Evolutionary conservation across 2,888 invertebrate genomes (phyloP).

Genomic region (Trisateles emortualis): DNA sequence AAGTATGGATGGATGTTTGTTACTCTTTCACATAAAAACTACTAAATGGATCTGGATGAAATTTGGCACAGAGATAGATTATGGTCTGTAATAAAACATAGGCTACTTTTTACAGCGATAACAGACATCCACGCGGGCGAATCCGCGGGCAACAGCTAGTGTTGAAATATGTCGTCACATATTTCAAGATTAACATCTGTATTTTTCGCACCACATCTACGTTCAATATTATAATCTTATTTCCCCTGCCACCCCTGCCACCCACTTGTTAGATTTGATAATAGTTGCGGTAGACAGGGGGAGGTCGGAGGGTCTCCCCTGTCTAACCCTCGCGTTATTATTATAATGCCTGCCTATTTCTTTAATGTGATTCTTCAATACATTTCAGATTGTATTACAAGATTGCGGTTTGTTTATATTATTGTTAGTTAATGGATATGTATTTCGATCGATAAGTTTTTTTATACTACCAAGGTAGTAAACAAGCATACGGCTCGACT

Average conservation of each 20-base stretch:
- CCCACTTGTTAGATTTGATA: slow-evolving; percentile 38
- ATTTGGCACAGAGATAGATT: too few relatives aligned
- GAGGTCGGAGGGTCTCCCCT: slow-evolving; percentile 17
- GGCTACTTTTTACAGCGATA: too few relatives aligned
- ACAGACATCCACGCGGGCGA: too few relatives aligned
- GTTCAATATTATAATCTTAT: slow-evolving; percentile 11
- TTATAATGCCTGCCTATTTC: slow-evolving; percentile 15
- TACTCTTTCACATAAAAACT: too few relatives aligned
- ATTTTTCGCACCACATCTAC: background rate
- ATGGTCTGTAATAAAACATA: too few relatives aligned
- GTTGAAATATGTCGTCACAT: background rate
- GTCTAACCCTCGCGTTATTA: slow-evolving; percentile 17
- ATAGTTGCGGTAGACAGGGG: slow-evolving; percentile 25
- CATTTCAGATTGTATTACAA: slow-evolving; percentile 6
- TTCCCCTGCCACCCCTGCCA: slow-evolving; percentile 29
- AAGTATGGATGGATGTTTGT: too few relatives aligned
- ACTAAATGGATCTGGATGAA: too few relatives aligned
- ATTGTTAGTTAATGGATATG: background rate
- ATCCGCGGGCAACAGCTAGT: too few relatives aligned
- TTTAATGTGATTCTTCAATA: slow-evolving; percentile 4
- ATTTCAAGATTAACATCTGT: background rate
- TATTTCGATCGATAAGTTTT: too few relatives aligned
- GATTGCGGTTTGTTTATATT: background rate
- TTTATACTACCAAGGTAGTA: too few relatives aligned
- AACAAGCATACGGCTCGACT: too few relatives aligned